These are phyloP conservation scores for Danio albolineatus DNA, from an alignment of 2,797 vertebrate species.

Conservation along the genomic window DNA sequence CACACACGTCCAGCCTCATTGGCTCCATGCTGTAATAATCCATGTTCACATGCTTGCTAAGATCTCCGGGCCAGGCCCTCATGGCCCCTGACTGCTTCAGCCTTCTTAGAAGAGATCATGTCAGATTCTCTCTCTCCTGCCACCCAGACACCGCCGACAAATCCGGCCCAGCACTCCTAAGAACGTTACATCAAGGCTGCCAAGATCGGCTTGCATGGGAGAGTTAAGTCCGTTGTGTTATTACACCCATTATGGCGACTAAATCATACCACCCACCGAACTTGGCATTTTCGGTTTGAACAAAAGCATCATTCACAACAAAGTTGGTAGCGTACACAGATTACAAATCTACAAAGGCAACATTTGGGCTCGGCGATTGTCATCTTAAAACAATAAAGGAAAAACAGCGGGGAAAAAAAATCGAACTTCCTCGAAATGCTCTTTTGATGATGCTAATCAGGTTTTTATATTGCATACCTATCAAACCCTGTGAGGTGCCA, in stretches of 20 bases:
- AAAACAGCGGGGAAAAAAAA: neutral
- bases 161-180: slow-evolving; percentile 48
- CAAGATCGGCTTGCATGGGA: slow-evolving; percentile 45
- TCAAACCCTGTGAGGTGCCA: slow-evolving; percentile 18
- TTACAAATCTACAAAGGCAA: slow-evolving; percentile 46
- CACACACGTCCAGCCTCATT: slow-evolving; percentile 59
- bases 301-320: slow-evolving; percentile 39
- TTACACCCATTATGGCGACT: slow-evolving; percentile 43
- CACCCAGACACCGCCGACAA: slow-evolving; percentile 54
- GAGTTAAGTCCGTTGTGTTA: slow-evolving; percentile 46
- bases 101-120: slow-evolving; percentile 59
- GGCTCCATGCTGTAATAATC: slow-evolving; percentile 59
- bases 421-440: neutral
- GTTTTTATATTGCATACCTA: slow-evolving; percentile 32
- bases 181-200: slow-evolving; percentile 48
- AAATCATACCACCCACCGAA: slow-evolving; percentile 48
- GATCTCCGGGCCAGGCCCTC: slow-evolving; percentile 58
- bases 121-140: slow-evolving; percentile 55
- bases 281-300: slow-evolving; percentile 25
- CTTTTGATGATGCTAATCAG: slow-evolving; percentile 40
- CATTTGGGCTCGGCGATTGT: slow-evolving; percentile 15
- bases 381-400: slow-evolving; percentile 47
- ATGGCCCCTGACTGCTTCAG: slow-evolving; percentile 59
- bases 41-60: slow-evolving; percentile 59
- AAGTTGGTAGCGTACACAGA: slow-evolving; percentile 37